Evolutionary conservation across 2,888 invertebrate species (phyloP).

Genomic region (Eurytoma californica): DNA sequence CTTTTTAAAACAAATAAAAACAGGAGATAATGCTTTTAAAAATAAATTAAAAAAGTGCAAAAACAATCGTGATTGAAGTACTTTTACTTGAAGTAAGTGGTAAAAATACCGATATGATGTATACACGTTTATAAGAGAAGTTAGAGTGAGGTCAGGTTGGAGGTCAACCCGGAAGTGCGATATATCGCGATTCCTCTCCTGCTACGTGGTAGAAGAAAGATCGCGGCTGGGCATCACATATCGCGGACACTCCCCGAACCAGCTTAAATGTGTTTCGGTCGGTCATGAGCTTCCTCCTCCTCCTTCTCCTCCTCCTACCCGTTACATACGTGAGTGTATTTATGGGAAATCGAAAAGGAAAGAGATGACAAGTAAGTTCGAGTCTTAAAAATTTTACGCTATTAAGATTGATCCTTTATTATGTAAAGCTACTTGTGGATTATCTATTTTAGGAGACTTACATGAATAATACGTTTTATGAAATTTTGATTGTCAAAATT

Average conservation of each 20-base stretch:
- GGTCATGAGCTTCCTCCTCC: neutral
- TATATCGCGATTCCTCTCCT: constrained; percentile 59
- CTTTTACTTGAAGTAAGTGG: constrained; percentile 36
- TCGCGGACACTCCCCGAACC: constrained; percentile 37
- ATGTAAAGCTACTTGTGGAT: no score
- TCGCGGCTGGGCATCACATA: constrained; percentile 4
- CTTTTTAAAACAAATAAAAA: no score
- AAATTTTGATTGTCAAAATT: no score
- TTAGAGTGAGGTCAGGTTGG: constrained; percentile 57
- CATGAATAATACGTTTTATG: no score
- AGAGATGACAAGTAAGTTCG: neutral
- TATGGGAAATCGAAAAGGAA: no score
- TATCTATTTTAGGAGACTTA: no score
- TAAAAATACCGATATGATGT: no score
- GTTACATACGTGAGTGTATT: neutral
- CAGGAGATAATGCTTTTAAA: no score
- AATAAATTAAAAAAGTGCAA: no score
- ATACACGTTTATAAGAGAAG: constrained; percentile 1
- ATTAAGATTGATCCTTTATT: no score
- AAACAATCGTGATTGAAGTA: no score
- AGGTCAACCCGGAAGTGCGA: constrained; percentile 66
- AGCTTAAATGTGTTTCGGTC: constrained; percentile 17
- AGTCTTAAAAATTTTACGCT: neutral
- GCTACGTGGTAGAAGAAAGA: neutral
- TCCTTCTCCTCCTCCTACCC: neutral